Evolutionary conservation across 2,888 invertebrate species (phyloP).

Genomic region (Cheilosia vernalis): DNA sequence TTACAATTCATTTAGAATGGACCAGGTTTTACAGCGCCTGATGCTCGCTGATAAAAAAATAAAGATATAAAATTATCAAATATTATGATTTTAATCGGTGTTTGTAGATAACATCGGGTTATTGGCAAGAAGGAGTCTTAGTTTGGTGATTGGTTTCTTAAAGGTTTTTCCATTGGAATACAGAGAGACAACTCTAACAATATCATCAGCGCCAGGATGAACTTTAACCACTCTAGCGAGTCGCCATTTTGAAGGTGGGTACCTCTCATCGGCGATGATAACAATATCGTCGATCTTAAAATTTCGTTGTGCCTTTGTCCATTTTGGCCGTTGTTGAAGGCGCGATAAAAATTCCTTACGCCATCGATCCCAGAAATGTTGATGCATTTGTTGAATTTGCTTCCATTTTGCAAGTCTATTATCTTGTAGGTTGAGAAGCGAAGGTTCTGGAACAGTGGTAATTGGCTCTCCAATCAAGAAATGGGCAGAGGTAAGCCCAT

Average conservation of each 20-base stretch:
- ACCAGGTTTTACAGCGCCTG: conserved; percentile 14
- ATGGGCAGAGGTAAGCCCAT: conserved; percentile 20
- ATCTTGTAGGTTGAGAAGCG: conserved; percentile 22
- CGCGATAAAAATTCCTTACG: conserved; percentile 3
- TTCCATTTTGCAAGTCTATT: conserved; percentile 44
- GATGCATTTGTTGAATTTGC: conserved; percentile 35
- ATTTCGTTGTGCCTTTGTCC: background rate
- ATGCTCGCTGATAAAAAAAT: background rate
- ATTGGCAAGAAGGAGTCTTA: background rate
- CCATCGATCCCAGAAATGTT: conserved; percentile 11
- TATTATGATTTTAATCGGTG: background rate
- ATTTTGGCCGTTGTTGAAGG: conserved; percentile 9
- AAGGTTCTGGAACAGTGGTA: conserved; percentile 14
- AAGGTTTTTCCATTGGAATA: conserved; percentile 9
- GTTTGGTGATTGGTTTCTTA: conserved; percentile 10
- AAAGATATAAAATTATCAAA: background rate
- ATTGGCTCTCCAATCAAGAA: conserved; percentile 33
- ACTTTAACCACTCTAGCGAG: conserved; percentile 1
- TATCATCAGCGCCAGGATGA: background rate
- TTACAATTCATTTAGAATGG: background rate
- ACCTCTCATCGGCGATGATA: conserved; percentile 11
- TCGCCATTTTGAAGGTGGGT: conserved; percentile 16
- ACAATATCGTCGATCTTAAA: conserved; percentile 1
- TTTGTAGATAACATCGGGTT: background rate
- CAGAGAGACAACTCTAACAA: background rate